Percentiles rank a stretch among this genome's conserved stretches.
Conservation (phyloP, 2,888 invertebrate genomes). For the Conops quadrifasciatus region DNA sequence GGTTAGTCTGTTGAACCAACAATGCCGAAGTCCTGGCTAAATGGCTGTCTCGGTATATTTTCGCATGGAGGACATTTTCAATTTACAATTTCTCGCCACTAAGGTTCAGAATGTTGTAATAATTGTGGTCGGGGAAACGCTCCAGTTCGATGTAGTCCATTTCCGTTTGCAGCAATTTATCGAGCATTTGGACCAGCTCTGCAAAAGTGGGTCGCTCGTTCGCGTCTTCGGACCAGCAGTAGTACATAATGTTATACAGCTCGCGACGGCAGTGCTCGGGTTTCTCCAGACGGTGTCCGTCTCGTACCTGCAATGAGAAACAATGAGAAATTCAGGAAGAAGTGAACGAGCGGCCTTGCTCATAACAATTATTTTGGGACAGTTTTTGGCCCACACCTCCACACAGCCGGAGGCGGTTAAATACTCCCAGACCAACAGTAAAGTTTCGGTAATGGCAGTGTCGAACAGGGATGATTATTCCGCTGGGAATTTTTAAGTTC, state of each 20-base stretch:
- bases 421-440: too few species aligned
- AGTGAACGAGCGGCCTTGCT: background rate
- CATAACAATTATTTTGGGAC: background rate
- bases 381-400: too few species aligned
- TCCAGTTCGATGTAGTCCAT: conserved; percentile 94
- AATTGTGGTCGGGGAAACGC: conserved; percentile 91
- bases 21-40: too few species aligned
- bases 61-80: background rate
- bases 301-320: conserved; percentile 72
- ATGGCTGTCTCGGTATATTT: too few species aligned
- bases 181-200: conserved; percentile 82
- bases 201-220: conserved; percentile 84
- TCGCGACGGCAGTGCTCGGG: conserved; percentile 94
- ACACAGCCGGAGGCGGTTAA: too few species aligned
- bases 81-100: conserved; percentile 81
- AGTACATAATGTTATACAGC: conserved; percentile 93
- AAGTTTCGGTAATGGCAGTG: too few species aligned
- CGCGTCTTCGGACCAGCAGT: conserved; percentile 91
- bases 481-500: too few species aligned
- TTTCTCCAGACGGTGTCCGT: conserved; percentile 89
- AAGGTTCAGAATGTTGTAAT: conserved; percentile 85
- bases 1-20: too few species aligned
- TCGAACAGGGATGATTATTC: too few species aligned
- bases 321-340: background rate
- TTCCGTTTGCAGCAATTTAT: conserved; percentile 85